These are phyloP conservation scores for Phylloscopus trochilus DNA, from an alignment of 2,113 vertebrate species.

Conservation along the genomic window DNA sequence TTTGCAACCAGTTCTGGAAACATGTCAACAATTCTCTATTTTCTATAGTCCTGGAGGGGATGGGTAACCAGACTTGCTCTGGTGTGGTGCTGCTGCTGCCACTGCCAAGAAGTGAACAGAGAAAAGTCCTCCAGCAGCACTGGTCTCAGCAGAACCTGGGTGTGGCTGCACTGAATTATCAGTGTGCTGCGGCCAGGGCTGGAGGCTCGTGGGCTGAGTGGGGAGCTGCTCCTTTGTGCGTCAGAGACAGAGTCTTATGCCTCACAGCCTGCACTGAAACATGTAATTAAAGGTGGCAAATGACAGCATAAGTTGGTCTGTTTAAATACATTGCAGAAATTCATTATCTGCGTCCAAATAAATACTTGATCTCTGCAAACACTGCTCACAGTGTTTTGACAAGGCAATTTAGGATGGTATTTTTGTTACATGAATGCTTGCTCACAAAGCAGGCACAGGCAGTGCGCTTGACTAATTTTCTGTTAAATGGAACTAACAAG, in stretches of 20 bases:
- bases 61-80: not conserved
- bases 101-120: not conserved
- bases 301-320: not conserved
- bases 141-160: not conserved
- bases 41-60: not conserved
- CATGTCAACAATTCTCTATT: fast-evolving
- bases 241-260: not conserved
- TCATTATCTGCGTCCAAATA: not conserved
- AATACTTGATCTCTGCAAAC: not conserved
- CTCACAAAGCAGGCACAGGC: not conserved
- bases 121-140: not conserved
- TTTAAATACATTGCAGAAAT: not conserved
- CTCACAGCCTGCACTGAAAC: not conserved
- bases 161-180: not conserved
- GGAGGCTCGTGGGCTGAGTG: not conserved
- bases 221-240: fast-evolving
- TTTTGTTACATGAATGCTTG: not conserved
- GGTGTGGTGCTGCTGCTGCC: not conserved
- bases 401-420: not conserved
- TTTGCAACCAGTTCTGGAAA: not conserved
- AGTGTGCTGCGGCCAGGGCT: not conserved
- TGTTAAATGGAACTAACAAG: not conserved
- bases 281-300: not conserved
- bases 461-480: not conserved
- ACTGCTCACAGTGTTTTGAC: not conserved